These are phyloP conservation scores for Helicoverpa zea DNA, from an alignment of 1,140 invertebrate genomes.

Conservation along the genomic window DNA sequence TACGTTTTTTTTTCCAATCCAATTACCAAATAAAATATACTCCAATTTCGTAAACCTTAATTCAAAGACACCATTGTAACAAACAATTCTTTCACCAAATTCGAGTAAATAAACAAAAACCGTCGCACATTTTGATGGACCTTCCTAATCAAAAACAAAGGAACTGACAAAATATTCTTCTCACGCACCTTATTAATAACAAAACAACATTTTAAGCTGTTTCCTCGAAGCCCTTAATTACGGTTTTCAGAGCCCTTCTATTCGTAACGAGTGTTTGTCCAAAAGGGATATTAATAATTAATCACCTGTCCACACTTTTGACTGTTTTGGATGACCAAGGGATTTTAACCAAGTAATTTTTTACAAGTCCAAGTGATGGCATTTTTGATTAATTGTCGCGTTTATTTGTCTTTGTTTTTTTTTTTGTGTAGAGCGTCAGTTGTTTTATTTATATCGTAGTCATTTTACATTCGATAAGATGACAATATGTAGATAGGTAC, in stretches of 20 bases:
- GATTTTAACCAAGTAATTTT: constrained; percentile 6
- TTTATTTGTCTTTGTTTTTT: not conserved
- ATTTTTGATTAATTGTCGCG: too few species aligned
- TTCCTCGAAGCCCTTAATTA: constrained; percentile 26
- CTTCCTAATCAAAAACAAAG: not conserved
- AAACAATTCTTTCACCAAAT: too few species aligned
- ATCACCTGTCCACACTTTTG: constrained; percentile 29
- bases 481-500: too few species aligned
- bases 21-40: too few species aligned
- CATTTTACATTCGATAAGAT: too few species aligned
- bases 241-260: constrained; percentile 5
- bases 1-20: too few species aligned
- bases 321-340: constrained; percentile 24
- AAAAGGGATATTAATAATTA: constrained; percentile 41
- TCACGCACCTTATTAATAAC: not conserved
- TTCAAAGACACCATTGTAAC: too few species aligned
- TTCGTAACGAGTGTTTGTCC: constrained; percentile 25
- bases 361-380: not conserved
- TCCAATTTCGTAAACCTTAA: too few species aligned
- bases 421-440: not conserved
- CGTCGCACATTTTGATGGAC: not conserved
- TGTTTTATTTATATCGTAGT: not conserved
- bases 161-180: not conserved
- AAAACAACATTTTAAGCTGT: constrained; percentile 28
- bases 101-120: not conserved